These are phyloP conservation scores for Conops quadrifasciatus DNA, from an alignment of 2,888 invertebrate genomes.

Conservation along the genomic window DNA sequence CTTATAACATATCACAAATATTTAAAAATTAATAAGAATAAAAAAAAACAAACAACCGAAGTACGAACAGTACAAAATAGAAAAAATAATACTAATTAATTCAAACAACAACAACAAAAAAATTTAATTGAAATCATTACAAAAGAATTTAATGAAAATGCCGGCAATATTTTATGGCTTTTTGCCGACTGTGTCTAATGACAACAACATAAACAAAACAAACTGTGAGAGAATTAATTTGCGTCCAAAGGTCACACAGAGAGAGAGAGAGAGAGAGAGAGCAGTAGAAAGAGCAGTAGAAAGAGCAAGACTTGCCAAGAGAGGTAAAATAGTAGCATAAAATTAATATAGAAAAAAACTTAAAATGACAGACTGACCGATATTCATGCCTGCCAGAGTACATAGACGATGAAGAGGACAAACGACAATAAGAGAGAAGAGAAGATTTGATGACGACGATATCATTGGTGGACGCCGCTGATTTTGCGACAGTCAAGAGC, in stretches of 20 bases:
- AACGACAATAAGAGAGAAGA: neutral
- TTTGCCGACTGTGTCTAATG: conserved; percentile 1
- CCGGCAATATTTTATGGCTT: neutral
- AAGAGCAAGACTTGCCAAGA: neutral
- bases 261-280: neutral
- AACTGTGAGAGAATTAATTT: neutral
- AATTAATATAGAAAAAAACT: neutral
- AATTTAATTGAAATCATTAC: conserved; percentile 24
- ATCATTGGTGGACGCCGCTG: neutral
- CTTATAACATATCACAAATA: too few species aligned
- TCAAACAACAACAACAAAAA: neutral
- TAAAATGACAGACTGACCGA: neutral
- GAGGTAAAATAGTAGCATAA: neutral
- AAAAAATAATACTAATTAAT: neutral
- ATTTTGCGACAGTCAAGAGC: conserved; percentile 3
- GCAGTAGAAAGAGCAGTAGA: neutral
- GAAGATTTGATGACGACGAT: neutral
- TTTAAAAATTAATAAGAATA: too few species aligned
- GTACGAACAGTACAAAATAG: neutral
- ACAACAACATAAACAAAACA: neutral
- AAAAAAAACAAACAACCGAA: neutral
- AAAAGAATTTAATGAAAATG: conserved; percentile 24
- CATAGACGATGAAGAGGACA: neutral
- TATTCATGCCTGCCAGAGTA: too few species aligned
- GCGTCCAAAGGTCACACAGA: neutral